Percentiles rank a stretch among this genome's conserved stretches.
Evolutionary conservation across 2,113 vertebrate genomes (phyloP).

Genomic region (Tachysurus fulvidraco): DNA sequence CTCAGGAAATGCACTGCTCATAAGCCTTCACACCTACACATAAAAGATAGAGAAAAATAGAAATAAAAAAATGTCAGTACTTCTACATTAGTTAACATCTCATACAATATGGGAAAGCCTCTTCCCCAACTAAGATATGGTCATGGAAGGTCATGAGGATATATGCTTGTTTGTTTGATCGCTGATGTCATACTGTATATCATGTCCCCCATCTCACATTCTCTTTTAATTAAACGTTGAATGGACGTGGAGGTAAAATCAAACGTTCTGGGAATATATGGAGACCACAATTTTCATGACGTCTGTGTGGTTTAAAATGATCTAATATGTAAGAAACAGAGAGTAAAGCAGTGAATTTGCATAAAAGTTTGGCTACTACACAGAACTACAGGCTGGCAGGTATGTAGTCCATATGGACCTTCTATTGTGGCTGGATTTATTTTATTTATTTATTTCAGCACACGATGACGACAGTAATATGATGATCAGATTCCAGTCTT

Average conservation of each 20-base stretch:
- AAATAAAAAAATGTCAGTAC: slow-evolving; percentile 21
- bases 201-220: neutral
- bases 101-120: neutral
- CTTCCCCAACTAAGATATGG: neutral
- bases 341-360: neutral
- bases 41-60: slow-evolving; percentile 42
- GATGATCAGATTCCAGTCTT: neutral
- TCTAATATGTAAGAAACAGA: neutral
- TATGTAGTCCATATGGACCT: neutral
- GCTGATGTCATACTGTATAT: neutral
- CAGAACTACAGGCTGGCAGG: neutral
- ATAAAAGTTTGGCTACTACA: neutral
- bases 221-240: neutral
- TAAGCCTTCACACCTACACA: slow-evolving; percentile 52
- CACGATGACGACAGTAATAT: neutral
- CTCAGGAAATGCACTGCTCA: slow-evolving; percentile 61
- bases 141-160: neutral
- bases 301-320: neutral
- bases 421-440: neutral
- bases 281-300: neutral
- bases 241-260: too few species aligned
- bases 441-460: neutral
- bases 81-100: slow-evolving; percentile 40
- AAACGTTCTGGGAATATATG: slow-evolving; percentile 1
- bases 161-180: neutral